Evolutionary conservation across 1,140 invertebrate genomes (phyloP).

Genomic region (Lasioglossum albipes): DNA sequence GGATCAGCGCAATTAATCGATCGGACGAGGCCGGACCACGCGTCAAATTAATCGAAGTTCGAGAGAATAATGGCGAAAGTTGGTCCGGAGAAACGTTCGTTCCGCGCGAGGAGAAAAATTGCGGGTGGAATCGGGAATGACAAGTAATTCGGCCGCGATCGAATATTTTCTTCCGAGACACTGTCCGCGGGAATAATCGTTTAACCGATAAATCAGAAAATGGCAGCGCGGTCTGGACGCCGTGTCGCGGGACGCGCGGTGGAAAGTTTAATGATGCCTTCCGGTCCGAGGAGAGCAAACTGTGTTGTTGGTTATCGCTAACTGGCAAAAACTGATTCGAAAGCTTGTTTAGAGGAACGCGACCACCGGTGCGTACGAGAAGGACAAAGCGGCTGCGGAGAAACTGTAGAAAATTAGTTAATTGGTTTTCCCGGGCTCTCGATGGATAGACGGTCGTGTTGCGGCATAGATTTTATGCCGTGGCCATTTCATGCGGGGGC

Average conservation of each 20-base stretch:
- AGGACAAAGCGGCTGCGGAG: not conserved
- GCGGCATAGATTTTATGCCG: slow-evolving; percentile 29
- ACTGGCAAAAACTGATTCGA: slow-evolving; percentile 69
- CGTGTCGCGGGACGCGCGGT: too few species aligned
- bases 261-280: slow-evolving; percentile 68
- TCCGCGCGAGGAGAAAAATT: not conserved
- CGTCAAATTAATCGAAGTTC: not conserved
- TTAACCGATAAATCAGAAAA: slow-evolving; percentile 23
- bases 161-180: not conserved
- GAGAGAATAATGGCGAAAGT: not conserved
- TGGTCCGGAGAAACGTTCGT: not conserved
- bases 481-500: slow-evolving; percentile 7
- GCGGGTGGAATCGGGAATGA: not conserved
- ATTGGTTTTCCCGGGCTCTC: slow-evolving; percentile 65
- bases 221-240: not conserved
- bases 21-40: not conserved
- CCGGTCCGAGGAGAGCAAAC: slow-evolving; percentile 50
- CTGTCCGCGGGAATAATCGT: not conserved
- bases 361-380: not conserved
- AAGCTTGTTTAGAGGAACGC: slow-evolving; percentile 64
- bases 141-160: not conserved
- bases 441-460: slow-evolving; percentile 18
- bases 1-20: not conserved
- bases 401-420: slow-evolving; percentile 68
- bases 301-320: slow-evolving; percentile 45